Base-by-base conservation (phyloP, 2,113 vertebrate species). In the Prietella phreatophila region DNA sequence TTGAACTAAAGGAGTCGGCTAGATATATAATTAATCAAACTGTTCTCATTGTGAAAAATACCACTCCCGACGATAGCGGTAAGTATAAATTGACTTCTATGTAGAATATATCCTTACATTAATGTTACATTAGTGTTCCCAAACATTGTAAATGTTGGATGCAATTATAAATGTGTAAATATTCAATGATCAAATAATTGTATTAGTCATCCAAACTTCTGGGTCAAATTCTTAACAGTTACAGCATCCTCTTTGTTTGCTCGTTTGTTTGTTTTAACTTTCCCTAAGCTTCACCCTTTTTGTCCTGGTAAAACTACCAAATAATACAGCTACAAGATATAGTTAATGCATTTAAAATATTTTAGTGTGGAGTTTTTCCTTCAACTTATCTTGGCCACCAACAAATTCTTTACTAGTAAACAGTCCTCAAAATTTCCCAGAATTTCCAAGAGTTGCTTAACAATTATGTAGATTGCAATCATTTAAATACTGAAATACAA, bases 61-160 rank as follows among this genome's bases (percentile, higher is more conserved):
- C 47, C 47, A 33, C 65, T 11, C 61, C 78, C 0, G 1, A 22
- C 0, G 71, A 90, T n/a, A 88, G 73, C 10, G 89, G 89, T 88
- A 69, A 83, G 84, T 87, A n/a, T 58, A 55, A 25, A 55, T 6
- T 36, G 4, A 58, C n/a, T 7, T 2, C 19, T n/a, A 11, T 65
- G 3, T 58, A 42, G 47, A 11, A 27, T 47, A 20, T 2, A 30
- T 30, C 25, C 1, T 75, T 20, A 14, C 2, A 30, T 50, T 33
- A 55, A 47, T 47, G 2, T 25, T 61, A 60, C 22, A 47, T 42
- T 20, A 63, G 11, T 58, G 20, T 39, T 36, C 1, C 3, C 4
- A 78, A 27, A 14, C 53, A 53, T 15, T 6, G 42, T 50, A 30
- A 53, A 30, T 79, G 20, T 27, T n/a, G 22, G 75, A 1, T 27